Evolutionary conservation across 2,888 invertebrate genomes (phyloP).

Genomic region (Diaperis boleti): DNA sequence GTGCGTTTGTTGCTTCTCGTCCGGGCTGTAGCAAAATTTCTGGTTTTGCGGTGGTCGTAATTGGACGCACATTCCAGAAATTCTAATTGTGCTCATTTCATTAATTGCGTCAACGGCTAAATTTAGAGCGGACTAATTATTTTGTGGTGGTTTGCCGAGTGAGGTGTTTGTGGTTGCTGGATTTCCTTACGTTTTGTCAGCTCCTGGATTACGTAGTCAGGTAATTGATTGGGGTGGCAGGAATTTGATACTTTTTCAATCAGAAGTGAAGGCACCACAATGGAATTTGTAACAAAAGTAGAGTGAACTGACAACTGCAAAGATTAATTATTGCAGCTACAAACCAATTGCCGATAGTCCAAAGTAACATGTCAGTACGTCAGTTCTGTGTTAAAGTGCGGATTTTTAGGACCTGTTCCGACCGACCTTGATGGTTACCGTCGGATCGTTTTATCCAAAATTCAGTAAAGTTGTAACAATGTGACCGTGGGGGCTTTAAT

Average conservation of each 20-base stretch:
- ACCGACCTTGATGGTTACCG: background rate
- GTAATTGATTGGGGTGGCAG: conserved; percentile 11
- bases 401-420: no score
- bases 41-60: conserved; percentile 6
- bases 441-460: background rate
- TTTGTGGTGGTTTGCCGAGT: conserved; percentile 22
- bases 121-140: conserved; percentile 32
- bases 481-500: no score
- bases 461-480: background rate
- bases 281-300: no score
- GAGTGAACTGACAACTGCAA: no score
- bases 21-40: background rate
- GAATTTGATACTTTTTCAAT: background rate
- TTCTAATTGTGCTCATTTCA: conserved; percentile 15
- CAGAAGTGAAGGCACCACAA: no score
- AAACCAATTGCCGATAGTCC: no score
- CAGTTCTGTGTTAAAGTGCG: no score
- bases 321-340: no score
- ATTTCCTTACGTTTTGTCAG: background rate
- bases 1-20: conserved; percentile 1
- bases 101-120: conserved; percentile 40
- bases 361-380: no score
- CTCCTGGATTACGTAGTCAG: conserved; percentile 27
- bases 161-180: conserved; percentile 29
- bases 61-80: conserved; percentile 27